Conservation (phyloP, 2,888 invertebrate species). For the Drosophila mettleri region DNA sequence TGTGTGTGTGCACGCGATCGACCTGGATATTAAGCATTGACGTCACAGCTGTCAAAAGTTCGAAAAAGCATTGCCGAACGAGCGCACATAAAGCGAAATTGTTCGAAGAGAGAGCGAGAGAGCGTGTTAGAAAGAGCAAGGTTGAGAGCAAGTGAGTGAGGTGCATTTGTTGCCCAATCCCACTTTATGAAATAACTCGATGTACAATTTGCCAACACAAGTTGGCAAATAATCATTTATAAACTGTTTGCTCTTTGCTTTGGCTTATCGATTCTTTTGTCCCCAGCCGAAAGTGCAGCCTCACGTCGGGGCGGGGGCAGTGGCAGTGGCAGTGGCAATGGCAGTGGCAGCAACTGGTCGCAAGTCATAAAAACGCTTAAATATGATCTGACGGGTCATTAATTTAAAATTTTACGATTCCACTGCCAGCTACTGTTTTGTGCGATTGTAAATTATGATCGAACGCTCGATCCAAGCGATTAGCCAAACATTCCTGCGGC, state of each 20-base stretch:
- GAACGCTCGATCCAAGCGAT: constrained; percentile 60
- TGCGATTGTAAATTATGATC: constrained; percentile 83
- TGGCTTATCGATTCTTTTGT: constrained; percentile 43
- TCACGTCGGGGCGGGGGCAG: constrained; percentile 1
- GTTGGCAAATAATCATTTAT: constrained; percentile 61
- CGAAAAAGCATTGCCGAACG: constrained; percentile 16
- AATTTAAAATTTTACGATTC: constrained; percentile 83
- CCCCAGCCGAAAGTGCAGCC: constrained; percentile 30
- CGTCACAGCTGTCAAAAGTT: constrained; percentile 63
- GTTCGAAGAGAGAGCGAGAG: constrained; percentile 10
- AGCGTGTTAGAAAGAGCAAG: constrained; percentile 3
- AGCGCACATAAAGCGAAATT: neutral
- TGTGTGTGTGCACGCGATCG: constrained; percentile 56
- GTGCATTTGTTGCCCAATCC: constrained; percentile 26
- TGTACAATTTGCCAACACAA: constrained; percentile 58
- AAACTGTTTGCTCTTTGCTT: constrained; percentile 45
- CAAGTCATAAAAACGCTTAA: constrained; percentile 82
- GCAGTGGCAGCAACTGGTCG: constrained; percentile 20
- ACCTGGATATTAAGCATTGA: constrained; percentile 69
- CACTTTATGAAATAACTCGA: constrained; percentile 23
- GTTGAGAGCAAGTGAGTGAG: neutral
- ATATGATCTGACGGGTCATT: constrained; percentile 84
- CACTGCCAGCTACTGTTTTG: constrained; percentile 82
- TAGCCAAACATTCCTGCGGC: constrained; percentile 57
- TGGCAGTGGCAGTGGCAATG: neutral